Evolutionary conservation across 2,113 vertebrate species (phyloP).

Genomic region (Eretmochelys imbricata): DNA sequence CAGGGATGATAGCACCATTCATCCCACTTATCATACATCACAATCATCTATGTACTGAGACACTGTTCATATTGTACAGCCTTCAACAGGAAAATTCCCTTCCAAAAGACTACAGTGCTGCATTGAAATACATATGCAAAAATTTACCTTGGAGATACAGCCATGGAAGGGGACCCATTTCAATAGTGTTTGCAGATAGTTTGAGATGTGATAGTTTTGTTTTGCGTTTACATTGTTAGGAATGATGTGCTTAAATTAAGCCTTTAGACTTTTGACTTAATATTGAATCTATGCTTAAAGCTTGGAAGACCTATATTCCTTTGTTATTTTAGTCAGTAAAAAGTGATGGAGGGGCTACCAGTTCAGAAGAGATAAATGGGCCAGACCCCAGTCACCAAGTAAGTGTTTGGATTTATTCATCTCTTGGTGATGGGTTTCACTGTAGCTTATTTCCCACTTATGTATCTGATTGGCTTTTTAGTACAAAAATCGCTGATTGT

Average conservation of each 20-base stretch:
- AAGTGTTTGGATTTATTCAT: conserved; percentile 67
- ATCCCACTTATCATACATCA: not conserved
- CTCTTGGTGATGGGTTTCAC: conserved; percentile 60
- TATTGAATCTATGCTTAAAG: not conserved
- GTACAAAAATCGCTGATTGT: not conserved
- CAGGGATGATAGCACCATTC: not conserved
- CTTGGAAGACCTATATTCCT: conserved; percentile 56
- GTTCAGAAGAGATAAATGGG: conserved; percentile 56
- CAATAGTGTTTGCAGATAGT: accelerated
- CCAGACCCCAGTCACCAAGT: conserved; percentile 70
- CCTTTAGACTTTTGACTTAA: not conserved
- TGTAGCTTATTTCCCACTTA: not conserved
- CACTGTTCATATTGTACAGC: not conserved
- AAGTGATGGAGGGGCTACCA: conserved; percentile 63
- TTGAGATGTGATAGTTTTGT: not conserved
- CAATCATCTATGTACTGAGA: not conserved
- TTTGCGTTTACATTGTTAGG: not conserved
- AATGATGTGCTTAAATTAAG: not conserved
- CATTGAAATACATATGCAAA: not conserved
- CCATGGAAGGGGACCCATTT: not conserved
- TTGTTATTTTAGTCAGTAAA: conserved; percentile 83
- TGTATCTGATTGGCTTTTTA: not conserved
- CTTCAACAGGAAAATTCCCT: not conserved
- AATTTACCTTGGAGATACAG: not conserved
- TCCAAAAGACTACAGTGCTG: not conserved